Evolutionary conservation across 2,888 invertebrate genomes (phyloP), one percentile per base, ranked within the genome.

Genomic region (Apomyelois bistriatella): DNA sequence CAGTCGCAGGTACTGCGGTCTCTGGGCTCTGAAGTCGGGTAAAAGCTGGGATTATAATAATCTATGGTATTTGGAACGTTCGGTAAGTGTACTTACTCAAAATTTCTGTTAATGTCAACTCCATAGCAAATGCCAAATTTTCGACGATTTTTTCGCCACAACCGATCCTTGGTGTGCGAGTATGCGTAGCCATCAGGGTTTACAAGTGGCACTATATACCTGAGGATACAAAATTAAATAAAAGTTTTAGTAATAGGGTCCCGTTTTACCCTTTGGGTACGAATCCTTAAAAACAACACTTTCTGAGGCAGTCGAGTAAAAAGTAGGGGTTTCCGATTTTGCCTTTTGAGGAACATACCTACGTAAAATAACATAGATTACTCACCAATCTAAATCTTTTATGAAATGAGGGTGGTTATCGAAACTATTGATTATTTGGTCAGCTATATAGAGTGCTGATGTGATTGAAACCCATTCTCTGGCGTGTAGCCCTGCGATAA

Each of bases 141-240:
- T 2, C 69, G 65, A 4, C 94, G 87, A 69, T 94, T 95, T 68
- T 95, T 95, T 50, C 94, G 87, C 97, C 97, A 97, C 48, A 96
- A 77, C 35, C 97, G 91, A 71, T 96, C 94, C 3, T 82, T 86
- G 0, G 90, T 92, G 74, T 95, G 95, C 0, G 95, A 92, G 75
- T 94, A 95, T 65, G 94, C 94, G 73, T 96, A 97, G 10, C 97
- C 96, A 71, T 97, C 95, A 4, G 95, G 95, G 81, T 95, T 95
- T 36, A 93, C 80, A 12, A 95, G 89, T 0, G 95, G 94, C 53
- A 94, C 85, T 49, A 95, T 84, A 68, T 94, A 93, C 86, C 87
- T 87, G 46, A 10, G 15, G 10, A 35, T 16, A 49, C 6, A 61
- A 58, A 38, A 28, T 3, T 28, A 15, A 17, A 9, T n/a, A n/a